Evolutionary conservation across 2,113 vertebrate species (phyloP).

Genomic region (Cyprinodon brontotheroides): DNA sequence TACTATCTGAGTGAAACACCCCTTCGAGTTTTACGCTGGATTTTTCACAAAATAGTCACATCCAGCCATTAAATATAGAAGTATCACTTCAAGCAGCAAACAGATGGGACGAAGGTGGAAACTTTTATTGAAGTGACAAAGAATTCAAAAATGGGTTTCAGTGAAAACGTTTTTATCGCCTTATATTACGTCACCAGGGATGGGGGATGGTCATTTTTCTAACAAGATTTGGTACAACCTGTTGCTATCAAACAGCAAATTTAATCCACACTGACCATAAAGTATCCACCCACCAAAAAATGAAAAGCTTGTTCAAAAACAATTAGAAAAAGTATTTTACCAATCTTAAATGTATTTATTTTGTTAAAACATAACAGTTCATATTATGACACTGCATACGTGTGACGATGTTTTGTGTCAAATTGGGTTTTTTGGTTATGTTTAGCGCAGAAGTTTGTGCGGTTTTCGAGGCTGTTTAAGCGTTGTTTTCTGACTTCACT

Average conservation of each 20-base stretch:
- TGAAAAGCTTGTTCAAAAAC: neutral
- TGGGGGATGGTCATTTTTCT: constrained; percentile 44
- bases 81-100: neutral
- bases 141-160: neutral
- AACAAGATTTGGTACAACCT: constrained; percentile 28
- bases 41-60: neutral
- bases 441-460: neutral
- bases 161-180: constrained; percentile 4
- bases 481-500: constrained; percentile 33
- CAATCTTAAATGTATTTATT: constrained; percentile 5
- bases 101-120: neutral
- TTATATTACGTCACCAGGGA: neutral
- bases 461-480: neutral
- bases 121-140: neutral
- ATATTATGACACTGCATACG: rapidly evolving
- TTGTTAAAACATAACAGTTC: constrained; percentile 20
- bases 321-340: neutral
- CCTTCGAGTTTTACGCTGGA: neutral
- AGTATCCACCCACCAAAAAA: neutral
- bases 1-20: neutral
- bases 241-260: constrained; percentile 44
- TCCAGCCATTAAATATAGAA: neutral
- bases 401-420: rapidly evolving
- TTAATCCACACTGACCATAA: neutral
- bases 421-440: rapidly evolving